phyloP scores from a whole-genome alignment of 2,888 invertebrate species.

The Pantelozetes paolii region DNA sequence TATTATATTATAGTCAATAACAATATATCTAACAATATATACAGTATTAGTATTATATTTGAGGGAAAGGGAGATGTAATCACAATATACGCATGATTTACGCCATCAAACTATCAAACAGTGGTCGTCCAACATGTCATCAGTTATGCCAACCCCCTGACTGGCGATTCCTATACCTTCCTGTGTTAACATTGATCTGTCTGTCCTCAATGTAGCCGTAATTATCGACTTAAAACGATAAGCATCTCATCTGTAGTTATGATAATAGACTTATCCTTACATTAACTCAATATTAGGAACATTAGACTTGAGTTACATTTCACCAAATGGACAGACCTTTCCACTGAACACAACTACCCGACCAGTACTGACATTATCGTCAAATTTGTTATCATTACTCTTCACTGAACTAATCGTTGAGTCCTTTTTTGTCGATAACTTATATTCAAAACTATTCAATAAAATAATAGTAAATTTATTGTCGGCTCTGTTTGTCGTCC shows the following conservation, averaged over 20 bases:
- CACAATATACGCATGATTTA: constrained; percentile 31
- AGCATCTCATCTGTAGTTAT: constrained; percentile 18
- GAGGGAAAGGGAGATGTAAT: constrained; percentile 18
- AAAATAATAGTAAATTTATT: not conserved
- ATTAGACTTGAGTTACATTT: constrained; percentile 14
- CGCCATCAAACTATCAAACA: not conserved
- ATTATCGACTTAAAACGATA: constrained; percentile 38
- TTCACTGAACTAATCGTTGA: not conserved
- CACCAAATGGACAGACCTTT: not conserved
- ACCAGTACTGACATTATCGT: not conserved
- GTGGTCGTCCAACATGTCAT: constrained; percentile 21
- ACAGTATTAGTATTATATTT: constrained; percentile 14
- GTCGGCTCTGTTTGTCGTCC: constrained; percentile 23
- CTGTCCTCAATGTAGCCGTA: constrained; percentile 14
- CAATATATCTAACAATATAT: constrained; percentile 18
- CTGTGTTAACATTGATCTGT: not conserved
- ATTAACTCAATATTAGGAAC: constrained; percentile 33
- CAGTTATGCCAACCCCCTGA: not conserved
- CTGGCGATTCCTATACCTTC: not conserved
- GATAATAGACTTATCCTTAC: constrained; percentile 35
- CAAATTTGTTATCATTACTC: not conserved
- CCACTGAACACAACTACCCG: not conserved
- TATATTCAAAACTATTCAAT: constrained; percentile 1
- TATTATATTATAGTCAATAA: constrained; percentile 29
- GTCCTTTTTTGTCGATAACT: not conserved